phyloP scores from a whole-genome alignment of 35 echinoderm and acorn worm species.

The Apostichopus parvimensis region DNA sequence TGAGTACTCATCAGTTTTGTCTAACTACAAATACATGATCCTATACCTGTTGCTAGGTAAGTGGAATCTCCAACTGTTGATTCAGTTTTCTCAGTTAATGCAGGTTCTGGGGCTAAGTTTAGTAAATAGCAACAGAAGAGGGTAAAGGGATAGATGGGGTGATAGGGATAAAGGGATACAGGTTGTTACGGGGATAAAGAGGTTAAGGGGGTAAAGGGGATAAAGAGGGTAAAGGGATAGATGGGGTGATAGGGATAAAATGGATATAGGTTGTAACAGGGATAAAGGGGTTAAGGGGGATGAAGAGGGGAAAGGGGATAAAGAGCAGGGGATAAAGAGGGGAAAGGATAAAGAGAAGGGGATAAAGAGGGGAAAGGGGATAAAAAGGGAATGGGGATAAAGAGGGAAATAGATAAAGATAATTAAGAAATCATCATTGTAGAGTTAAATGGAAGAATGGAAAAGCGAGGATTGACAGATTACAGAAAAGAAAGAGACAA shows the following conservation, averaged over 20 bases:
- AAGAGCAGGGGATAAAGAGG: too few relatives aligned
- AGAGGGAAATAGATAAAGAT: too few relatives aligned
- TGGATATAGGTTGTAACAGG: not conserved
- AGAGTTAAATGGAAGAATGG: too few relatives aligned
- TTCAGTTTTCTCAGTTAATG: slow-evolving; percentile 14
- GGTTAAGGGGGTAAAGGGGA: not conserved
- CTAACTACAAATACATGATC: not conserved
- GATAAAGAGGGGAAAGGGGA: not conserved
- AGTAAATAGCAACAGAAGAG: not conserved
- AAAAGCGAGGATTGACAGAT: too few relatives aligned
- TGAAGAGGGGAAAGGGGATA: too few relatives aligned
- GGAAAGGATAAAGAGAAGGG: not conserved
- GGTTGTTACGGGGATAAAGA: not conserved
- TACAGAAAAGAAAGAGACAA: too few relatives aligned
- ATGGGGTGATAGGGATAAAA: not conserved
- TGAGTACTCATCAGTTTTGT: too few relatives aligned
- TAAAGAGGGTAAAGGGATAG: not conserved
- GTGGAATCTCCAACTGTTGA: not conserved
- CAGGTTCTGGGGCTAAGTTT: slow-evolving; percentile 2
- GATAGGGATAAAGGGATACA: not conserved
- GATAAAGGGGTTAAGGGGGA: not conserved
- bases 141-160: not conserved
- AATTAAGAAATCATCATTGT: too few relatives aligned
- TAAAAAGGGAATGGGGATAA: too few relatives aligned
- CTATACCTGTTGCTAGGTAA: not conserved